These are phyloP conservation scores for Tetragnatha versicolor DNA, from an alignment of 1,140 invertebrate species.

Conservation along the genomic window DNA sequence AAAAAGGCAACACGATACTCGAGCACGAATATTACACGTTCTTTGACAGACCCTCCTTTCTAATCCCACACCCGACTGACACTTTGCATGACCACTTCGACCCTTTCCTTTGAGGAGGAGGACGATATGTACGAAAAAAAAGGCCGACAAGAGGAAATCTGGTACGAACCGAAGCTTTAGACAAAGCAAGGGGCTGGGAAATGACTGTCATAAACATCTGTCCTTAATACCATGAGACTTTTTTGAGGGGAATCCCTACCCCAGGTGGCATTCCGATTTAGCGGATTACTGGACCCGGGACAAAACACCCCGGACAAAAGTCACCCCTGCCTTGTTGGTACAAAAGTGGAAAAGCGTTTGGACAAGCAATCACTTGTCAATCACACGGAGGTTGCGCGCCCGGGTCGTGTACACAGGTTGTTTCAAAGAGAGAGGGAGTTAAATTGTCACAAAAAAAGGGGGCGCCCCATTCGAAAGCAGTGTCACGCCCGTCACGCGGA, in stretches of 20 bases:
- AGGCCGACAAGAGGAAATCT: no score
- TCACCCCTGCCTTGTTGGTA: background rate
- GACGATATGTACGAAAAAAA: no score
- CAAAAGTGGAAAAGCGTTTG: constrained; percentile 24
- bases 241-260: background rate
- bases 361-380: constrained; percentile 42
- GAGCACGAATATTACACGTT: constrained; percentile 21
- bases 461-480: background rate
- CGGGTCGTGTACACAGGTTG: no score
- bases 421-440: no score
- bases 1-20: constrained; percentile 19
- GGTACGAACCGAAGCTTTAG: no score
- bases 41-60: constrained; percentile 7
- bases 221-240: constrained; percentile 12
- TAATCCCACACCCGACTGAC: constrained; percentile 13
- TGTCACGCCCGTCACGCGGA: constrained; percentile 44
- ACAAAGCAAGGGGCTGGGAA: constrained; percentile 14
- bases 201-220: constrained; percentile 38
- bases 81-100: background rate
- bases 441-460: no score
- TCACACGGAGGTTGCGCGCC: constrained; percentile 9
- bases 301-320: no score
- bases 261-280: constrained; percentile 18
- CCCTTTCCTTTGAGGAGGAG: constrained; percentile 1
- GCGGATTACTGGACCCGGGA: constrained; percentile 27